Evolutionary conservation across 2,888 invertebrate species (phyloP), one percentile per base, ranked within the genome.

Genomic region (Epistrophella euchroma): DNA sequence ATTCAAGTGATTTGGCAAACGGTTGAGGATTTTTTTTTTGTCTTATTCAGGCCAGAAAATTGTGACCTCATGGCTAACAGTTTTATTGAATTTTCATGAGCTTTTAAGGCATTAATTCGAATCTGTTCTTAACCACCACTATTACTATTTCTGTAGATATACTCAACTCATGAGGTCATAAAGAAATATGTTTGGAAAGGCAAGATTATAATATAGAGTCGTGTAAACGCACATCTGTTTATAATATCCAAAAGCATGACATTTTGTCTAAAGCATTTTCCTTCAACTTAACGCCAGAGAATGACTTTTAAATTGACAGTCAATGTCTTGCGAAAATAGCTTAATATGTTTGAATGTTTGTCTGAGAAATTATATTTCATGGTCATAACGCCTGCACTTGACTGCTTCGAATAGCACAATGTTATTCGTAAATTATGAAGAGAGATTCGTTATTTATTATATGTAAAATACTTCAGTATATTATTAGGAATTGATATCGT

Each of bases 41-140:
- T 55, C 58, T 72, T 85, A 81, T 62, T 81, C 73, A 50, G 72
- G 72, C 72, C 76, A 81, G 50, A 11, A 58, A 28, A 37, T 50
- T 75, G 60, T 76, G 81, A 81, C 81, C 72, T 76, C 80, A 75
- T 71, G 52, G 56, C 10, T 17, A 50, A 58, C 68, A 74, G 15
- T 40, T 50, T 47, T 50, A 56, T 47, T 71, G 56, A 55, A 56
- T 62, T 73, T 62, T 74, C 35, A 70, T 70, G 70, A 52, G 35
- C 84, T 84, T 84, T 70, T 84, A 80, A 80, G 80, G 84, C 80
- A 74, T 66, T 79, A 50, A 56, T 52, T 32, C 32, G 43, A 70
- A 45, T 50, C 32, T 19, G 11, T 37, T 50, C 60, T 62, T 73
- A 64, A 70, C 47, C 66, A 43, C 60, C 50, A 22, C 28, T 6